Evolutionary conservation across 2,888 invertebrate genomes (phyloP).

Genomic region (Neoscelio sp.): DNA sequence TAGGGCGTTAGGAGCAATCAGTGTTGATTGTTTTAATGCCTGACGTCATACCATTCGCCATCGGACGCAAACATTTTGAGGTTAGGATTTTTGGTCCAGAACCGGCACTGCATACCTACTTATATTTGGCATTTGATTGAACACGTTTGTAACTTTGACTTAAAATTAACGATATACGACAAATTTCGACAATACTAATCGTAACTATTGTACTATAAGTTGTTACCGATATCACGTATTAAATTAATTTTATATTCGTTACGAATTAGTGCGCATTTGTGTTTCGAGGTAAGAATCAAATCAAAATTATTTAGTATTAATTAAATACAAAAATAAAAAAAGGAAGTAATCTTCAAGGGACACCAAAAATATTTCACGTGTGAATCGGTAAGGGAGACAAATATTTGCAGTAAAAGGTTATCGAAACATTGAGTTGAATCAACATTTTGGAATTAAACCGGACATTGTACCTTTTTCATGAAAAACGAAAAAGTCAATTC

Average conservation of each 20-base stretch:
- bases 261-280: too few species aligned
- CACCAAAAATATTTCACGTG: conserved; percentile 42
- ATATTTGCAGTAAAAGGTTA: too few species aligned
- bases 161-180: conserved; percentile 3
- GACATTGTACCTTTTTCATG: conserved; percentile 11
- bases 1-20: too few species aligned
- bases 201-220: conserved; percentile 20
- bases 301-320: conserved; percentile 43
- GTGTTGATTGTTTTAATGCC: too few species aligned
- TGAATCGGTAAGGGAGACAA: too few species aligned
- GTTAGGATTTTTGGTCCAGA: too few species aligned
- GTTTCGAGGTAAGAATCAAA: conserved; percentile 17
- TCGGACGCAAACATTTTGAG: too few species aligned
- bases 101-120: too few species aligned
- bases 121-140: too few species aligned
- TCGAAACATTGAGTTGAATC: conserved; percentile 6
- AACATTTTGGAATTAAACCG: conserved; percentile 19
- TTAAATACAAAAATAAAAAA: neutral
- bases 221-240: conserved; percentile 14
- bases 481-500: conserved; percentile 44
- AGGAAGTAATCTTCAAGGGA: conserved; percentile 18
- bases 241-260: neutral
- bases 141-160: conserved; percentile 11
- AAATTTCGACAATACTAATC: conserved; percentile 41
- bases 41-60: too few species aligned